A percentile compares a stretch with the other conserved stretches of the same genome.
Conservation (phyloP, 2,888 invertebrate genomes). For the Diabrotica balteata region DNA sequence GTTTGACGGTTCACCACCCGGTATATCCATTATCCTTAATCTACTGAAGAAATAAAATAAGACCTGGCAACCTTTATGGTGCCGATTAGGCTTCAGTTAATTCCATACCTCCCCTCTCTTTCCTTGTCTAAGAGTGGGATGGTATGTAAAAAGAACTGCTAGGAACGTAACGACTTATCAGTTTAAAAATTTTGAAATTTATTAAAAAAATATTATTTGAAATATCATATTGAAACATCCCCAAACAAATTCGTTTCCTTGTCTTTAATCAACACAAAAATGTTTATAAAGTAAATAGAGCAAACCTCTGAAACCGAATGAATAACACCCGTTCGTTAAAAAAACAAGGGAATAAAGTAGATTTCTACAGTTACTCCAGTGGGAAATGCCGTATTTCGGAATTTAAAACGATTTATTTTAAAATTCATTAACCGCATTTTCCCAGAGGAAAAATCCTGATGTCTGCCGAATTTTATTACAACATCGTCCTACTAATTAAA, state of each 20-base stretch:
- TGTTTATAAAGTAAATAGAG: neutral
- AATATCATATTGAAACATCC: too few relatives aligned
- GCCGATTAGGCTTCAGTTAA: too few relatives aligned
- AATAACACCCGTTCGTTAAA: neutral
- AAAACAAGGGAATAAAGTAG: constrained; percentile 9
- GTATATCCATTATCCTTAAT: too few relatives aligned
- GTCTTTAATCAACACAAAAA: neutral
- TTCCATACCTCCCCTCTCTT: too few relatives aligned
- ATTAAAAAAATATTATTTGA: too few relatives aligned
- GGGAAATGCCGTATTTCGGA: constrained; percentile 16
- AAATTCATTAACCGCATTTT: constrained; percentile 13
- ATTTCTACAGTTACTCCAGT: constrained; percentile 9
- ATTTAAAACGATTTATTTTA: constrained; percentile 17
- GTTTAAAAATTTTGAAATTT: too few relatives aligned
- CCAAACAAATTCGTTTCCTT: neutral
- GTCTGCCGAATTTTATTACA: neutral
- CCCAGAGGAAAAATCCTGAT: neutral
- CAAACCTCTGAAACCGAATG: neutral
- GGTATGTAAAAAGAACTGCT: too few relatives aligned
- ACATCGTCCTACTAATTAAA: neutral
- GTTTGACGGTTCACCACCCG: too few relatives aligned
- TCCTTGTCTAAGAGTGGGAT: too few relatives aligned
- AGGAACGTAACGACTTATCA: too few relatives aligned
- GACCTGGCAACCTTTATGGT: too few relatives aligned
- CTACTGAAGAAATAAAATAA: too few relatives aligned